Conservation (phyloP, 2,113 vertebrate species). For the Podarcis raffonei region DNA sequence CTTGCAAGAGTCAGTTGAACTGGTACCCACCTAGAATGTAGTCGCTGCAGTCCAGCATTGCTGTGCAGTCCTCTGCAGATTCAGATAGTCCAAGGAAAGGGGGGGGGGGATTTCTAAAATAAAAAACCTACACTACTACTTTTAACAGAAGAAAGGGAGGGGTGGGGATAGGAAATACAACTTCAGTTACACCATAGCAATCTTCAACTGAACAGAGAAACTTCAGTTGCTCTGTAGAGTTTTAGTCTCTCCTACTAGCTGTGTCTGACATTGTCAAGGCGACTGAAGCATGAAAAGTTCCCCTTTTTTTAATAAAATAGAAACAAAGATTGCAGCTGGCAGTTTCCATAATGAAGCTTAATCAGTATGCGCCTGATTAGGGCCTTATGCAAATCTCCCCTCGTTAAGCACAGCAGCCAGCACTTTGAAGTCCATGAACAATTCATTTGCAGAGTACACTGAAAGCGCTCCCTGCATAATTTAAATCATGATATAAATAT, state of each 20-base stretch:
- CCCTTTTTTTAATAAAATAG: constrained; percentile 94
- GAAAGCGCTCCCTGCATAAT: constrained; percentile 99
- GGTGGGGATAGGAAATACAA: constrained; percentile 74
- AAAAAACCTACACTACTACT: constrained; percentile 71
- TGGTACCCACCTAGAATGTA: constrained; percentile 84
- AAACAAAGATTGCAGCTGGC: constrained; percentile 99
- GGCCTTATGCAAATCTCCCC: constrained; percentile 98
- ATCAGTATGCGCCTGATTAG: constrained; percentile 99
- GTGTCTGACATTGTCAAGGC: constrained; percentile 93
- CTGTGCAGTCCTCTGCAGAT: constrained; percentile 74
- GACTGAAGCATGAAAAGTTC: constrained; percentile 95
- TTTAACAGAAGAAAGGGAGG: constrained; percentile 64
- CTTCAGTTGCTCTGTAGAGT: constrained; percentile 83
- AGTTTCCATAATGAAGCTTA: constrained; percentile 99
- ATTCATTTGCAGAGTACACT: constrained; percentile 97
- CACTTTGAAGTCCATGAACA: constrained; percentile 99
- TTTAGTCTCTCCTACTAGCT: constrained; percentile 82
- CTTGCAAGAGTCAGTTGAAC: constrained; percentile 70
- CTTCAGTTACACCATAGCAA: constrained; percentile 81
- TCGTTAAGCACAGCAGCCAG: constrained; percentile 95
- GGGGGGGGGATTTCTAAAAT: constrained; percentile 66
- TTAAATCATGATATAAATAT: constrained; percentile 98
- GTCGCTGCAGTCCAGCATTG: constrained; percentile 86
- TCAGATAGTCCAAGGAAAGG: constrained; percentile 73
- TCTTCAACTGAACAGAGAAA: constrained; percentile 81